Percentiles rank a stretch among this genome's conserved stretches.
These are phyloP conservation scores for Rhamnusium bicolor DNA, from an alignment of 2,888 invertebrate genomes.

Conservation along the genomic window DNA sequence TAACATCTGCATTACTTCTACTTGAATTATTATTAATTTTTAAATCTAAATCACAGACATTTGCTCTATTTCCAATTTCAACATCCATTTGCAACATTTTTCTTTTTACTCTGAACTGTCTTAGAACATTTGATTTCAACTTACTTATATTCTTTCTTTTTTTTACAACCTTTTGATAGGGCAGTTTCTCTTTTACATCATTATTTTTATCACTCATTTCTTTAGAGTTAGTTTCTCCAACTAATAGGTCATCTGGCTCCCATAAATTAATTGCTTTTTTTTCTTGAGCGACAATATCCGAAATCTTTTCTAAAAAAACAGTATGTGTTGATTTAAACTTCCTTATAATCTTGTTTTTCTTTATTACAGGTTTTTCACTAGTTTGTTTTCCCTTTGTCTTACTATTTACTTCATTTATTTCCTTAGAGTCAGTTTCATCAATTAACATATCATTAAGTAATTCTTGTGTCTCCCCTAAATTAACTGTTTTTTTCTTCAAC, in stretches of 20 bases:
- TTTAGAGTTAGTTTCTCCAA: not conserved
- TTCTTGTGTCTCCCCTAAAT: not conserved
- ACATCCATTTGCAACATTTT: constrained; percentile 36
- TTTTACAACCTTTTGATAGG: not conserved
- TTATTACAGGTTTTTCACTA: not conserved
- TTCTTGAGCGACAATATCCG: not conserved
- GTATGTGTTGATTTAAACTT: not conserved
- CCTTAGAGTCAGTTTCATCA: not conserved
- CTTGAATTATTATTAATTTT: constrained; percentile 17
- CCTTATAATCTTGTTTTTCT: not conserved
- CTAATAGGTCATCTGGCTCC: not conserved
- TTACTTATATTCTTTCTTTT: constrained; percentile 34
- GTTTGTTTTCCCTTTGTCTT: not conserved
- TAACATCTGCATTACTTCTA: constrained; percentile 14
- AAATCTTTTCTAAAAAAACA: not conserved
- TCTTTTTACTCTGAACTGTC: constrained; percentile 40
- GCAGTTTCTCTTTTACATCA: not conserved
- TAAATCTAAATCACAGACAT: constrained; percentile 23
- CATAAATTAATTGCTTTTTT: not conserved
- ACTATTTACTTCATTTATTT: not conserved
- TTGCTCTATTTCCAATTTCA: not conserved
- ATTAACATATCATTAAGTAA: not conserved
- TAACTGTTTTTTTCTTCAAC: not conserved
- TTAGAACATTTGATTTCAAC: constrained; percentile 37
- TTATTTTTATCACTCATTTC: not conserved